Conservation (phyloP, 1,140 invertebrate species). For the Papilio helenus region DNA sequence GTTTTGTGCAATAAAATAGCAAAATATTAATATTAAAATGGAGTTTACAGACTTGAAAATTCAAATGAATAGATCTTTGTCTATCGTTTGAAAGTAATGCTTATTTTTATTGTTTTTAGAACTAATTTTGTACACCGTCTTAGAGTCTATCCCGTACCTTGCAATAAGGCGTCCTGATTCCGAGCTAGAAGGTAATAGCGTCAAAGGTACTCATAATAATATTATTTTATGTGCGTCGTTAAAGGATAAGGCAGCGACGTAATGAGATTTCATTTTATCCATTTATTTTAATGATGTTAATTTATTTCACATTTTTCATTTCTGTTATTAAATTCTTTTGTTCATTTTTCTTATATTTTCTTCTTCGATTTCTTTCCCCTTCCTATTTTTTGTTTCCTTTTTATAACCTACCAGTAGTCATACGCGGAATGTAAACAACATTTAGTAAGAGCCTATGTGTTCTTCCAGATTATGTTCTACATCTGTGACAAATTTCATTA, state of each 20-base stretch:
- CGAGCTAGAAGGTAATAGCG: constrained; percentile 15
- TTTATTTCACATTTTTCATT: constrained; percentile 14
- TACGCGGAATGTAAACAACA: no score
- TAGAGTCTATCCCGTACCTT: not conserved
- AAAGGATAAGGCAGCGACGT: constrained; percentile 20
- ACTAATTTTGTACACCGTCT: not conserved
- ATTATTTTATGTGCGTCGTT: constrained; percentile 25
- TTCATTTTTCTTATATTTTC: not conserved
- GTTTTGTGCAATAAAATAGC: no score
- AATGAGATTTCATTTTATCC: constrained; percentile 13
- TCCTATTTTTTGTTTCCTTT: not conserved
- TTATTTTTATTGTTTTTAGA: not conserved
- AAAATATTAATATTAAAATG: no score
- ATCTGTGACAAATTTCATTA: no score
- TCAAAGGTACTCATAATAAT: constrained; percentile 24
- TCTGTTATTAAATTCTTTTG: not conserved
- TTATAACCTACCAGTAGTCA: no score
- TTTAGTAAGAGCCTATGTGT: no score
- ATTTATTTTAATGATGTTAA: constrained; percentile 22
- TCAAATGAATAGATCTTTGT: no score
- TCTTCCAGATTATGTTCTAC: no score
- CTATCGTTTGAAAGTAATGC: not conserved
- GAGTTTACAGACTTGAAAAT: no score
- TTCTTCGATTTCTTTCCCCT: not conserved
- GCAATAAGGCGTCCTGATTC: constrained; percentile 5